Evolutionary conservation across 2,888 invertebrate species (phyloP), one percentile per base, ranked within the genome.

Genomic region (Cyrtodaria siliqua): DNA sequence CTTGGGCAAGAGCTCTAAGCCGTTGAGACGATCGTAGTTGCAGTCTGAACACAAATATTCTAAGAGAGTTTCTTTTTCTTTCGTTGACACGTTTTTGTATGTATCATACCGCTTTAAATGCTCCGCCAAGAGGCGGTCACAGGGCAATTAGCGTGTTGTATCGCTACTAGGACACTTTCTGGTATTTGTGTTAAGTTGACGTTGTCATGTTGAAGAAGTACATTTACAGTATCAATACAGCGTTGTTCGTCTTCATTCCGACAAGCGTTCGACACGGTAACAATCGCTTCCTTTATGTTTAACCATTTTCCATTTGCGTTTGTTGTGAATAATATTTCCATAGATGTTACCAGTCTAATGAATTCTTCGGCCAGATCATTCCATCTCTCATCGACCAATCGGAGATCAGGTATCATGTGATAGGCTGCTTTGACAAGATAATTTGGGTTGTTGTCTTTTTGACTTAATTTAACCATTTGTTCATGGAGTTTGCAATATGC

Each of bases 1-100:
- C 16, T 74, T 24, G 4, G 81, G 78, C 9, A 81, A 18, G 14
- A 81, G 50, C 23, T 71, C 53, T 20, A 75, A 18, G 42, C 38
- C 62, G 12, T 64, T 23, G 8, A 81, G 53, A 2, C 50, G 24
- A 12, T 16, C 9, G 20, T 23, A 53, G 9, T 60, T 44, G 24
- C 50, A 14, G n/a, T 55, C 33, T 20, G 12, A 18, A 12, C 68
- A 53, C 14, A 69, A 26, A 40, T 49, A 78, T 26, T 55, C 20
- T 27, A 78, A 33, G 0, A 78, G 50, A 24, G 59, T 26, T 2
- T 64, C 20, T 52, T 69, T 72, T 18, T 59, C 57, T 14, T 16
- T 2, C 16, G 18, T 16, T 40, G 16, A 23, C 24, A 40, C 20
- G 59, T 23, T 42, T 42, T 40, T 20, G 27, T 64, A 64, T 24